Evolutionary conservation across 2,113 vertebrate species (phyloP), one percentile per base, ranked within the genome.

Genomic region (Rafetus swinhoei): DNA sequence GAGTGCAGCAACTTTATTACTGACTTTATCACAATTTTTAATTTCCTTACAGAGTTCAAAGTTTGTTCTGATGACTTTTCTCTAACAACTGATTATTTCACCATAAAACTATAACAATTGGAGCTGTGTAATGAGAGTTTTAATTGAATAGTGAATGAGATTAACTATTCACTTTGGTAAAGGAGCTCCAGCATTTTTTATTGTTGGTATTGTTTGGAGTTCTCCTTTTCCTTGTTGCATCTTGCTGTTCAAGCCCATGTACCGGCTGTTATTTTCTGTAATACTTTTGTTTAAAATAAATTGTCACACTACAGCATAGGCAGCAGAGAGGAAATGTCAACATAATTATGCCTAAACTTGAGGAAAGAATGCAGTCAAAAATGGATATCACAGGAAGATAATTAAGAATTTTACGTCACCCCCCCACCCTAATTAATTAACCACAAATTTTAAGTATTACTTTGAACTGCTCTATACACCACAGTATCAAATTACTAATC

Each of bases 361-460:
- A 45, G 60, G 92, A 81, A 92, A 93, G 92, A 55, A 13, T 22
- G 79, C 95, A 93, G 94, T 32, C 84, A 93, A 96, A 96, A 96
- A 96, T 77, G 27, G 87, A 27, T 94, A 93, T 84, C 84, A 86
- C 21, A 92, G 94, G 88, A 93, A 95, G 35, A 69, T 94, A 97
- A 96, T 96, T 95, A 93, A 91, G 87, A 92, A 89, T 88, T 97
- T 96, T 83, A 93, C 93, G 60, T 55, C 24, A 54, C 11, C 12
- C 6, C 27, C 13, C 29, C 14, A 0, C 5, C 57, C 84, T 80
- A 90, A 95, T 96, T 95, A 97, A 96, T 97, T 95, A 97, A 86
- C 94, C 93, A 32, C 90, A 96, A 96, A 93, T 95, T 92, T 83
- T 86, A 91, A 97, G 94, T 91, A 97, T 93, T 90, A 86, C 91